Evolutionary conservation across 2,888 invertebrate genomes (phyloP).

Genomic region (Cosmia pyralina): DNA sequence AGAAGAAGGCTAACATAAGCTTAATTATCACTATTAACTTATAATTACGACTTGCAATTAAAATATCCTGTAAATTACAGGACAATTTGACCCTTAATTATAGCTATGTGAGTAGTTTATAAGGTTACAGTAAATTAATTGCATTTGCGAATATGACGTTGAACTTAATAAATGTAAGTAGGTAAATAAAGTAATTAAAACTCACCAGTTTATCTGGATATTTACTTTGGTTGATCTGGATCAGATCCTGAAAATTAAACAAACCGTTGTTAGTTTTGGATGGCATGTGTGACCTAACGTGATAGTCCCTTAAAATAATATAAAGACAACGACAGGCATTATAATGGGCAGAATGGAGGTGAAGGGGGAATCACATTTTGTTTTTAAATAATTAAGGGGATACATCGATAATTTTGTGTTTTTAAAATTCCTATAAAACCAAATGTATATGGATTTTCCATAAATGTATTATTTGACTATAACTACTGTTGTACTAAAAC

Average conservation of each 20-base stretch:
- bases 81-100: constrained; percentile 29
- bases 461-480: too few relatives aligned
- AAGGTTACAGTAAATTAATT: not conserved
- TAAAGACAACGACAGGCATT: not conserved
- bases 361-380: too few relatives aligned
- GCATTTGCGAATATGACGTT: not conserved
- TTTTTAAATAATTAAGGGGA: too few relatives aligned
- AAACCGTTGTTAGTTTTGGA: not conserved
- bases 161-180: not conserved
- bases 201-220: constrained; percentile 52
- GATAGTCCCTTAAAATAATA: not conserved
- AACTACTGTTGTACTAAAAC: too few relatives aligned
- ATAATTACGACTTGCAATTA: constrained; percentile 27
- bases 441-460: too few relatives aligned
- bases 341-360: not conserved
- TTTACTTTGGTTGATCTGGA: constrained; percentile 36
- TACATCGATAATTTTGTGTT: too few relatives aligned
- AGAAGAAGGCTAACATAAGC: not conserved
- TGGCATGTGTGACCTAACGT: not conserved
- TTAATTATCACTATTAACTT: constrained; percentile 32
- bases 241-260: constrained; percentile 47
- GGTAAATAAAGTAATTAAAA: constrained; percentile 7
- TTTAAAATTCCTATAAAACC: too few relatives aligned
- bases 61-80: constrained; percentile 27
- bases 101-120: not conserved